Conservation (phyloP, 2,113 vertebrate species). For the Poeciliopsis retropinna region DNA sequence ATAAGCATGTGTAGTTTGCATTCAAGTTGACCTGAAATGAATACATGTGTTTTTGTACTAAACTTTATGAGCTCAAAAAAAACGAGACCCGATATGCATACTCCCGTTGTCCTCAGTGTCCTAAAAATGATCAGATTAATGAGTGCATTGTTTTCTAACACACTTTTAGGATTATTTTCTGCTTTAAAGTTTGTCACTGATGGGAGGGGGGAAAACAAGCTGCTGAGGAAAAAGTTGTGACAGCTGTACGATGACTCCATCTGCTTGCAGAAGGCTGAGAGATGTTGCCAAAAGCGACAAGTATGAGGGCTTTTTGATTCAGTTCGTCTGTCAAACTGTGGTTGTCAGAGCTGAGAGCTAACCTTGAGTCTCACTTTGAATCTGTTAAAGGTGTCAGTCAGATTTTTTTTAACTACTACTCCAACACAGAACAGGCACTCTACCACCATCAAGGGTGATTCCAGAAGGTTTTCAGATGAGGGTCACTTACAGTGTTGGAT, state of each 20-base stretch:
- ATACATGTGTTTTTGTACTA: not conserved
- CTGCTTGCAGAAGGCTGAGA: slow-evolving; percentile 24
- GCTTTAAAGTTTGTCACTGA: not conserved
- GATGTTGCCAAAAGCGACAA: not conserved
- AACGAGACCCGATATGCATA: not conserved
- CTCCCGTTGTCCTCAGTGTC: not conserved
- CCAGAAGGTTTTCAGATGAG: too few species aligned
- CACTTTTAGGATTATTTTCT: not conserved
- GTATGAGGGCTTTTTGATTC: not conserved
- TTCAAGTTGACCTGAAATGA: not conserved
- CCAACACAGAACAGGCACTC: too few species aligned
- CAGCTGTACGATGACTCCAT: slow-evolving; percentile 22
- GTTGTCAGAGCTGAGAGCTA: not conserved
- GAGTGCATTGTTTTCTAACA: not conserved
- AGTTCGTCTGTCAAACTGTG: not conserved
- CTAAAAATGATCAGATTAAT: not conserved
- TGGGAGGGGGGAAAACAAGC: not conserved
- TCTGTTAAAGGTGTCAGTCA: too few species aligned
- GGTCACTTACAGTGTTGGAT: too few species aligned
- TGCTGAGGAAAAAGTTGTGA: not conserved
- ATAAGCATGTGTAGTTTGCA: not conserved
- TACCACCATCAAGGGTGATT: too few species aligned
- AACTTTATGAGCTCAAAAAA: too few species aligned
- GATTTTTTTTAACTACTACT: too few species aligned
- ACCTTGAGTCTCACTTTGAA: too few species aligned